Percentiles rank a stretch among this genome's conserved stretches.
Evolutionary conservation across 2,113 vertebrate genomes (phyloP).

Genomic region (Micronisus gabar): DNA sequence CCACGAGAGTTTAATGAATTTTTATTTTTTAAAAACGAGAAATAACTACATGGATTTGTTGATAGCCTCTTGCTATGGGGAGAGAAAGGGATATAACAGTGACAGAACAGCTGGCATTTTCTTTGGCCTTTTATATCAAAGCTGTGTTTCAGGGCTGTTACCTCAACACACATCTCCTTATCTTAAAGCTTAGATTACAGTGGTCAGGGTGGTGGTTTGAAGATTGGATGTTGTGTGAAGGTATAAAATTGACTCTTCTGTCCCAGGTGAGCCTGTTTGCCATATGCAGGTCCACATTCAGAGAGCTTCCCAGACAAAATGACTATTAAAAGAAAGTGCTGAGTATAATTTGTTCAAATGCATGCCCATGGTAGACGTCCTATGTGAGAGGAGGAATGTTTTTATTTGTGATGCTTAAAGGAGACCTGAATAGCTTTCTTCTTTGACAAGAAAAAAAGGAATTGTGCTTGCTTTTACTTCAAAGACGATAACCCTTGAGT

Average conservation of each 20-base stretch:
- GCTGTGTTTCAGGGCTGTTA: conserved; percentile 27
- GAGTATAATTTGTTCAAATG: background rate
- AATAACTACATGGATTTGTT: conserved; percentile 32
- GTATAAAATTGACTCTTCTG: conserved; percentile 16
- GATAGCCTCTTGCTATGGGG: background rate
- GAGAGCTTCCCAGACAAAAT: background rate
- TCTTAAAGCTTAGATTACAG: conserved; percentile 35
- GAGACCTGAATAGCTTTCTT: background rate
- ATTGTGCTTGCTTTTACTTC: background rate
- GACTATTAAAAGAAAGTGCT: background rate
- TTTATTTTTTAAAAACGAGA: conserved; percentile 37
- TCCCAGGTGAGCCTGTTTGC: background rate
- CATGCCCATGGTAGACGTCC: background rate
- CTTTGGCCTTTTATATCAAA: conserved; percentile 30
- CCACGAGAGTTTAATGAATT: conserved; percentile 38
- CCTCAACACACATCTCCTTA: conserved; percentile 21
- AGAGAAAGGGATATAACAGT: background rate
- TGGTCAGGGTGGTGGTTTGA: background rate
- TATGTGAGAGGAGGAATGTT: background rate
- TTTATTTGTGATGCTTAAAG: background rate
- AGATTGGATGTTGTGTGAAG: background rate
- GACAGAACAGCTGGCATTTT: conserved; percentile 50
- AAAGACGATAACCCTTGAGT: background rate
- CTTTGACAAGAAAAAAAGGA: background rate
- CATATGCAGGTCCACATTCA: background rate